phyloP scores from a whole-genome alignment of 2,888 invertebrate genomes.

The Falcaria lacertinaria region DNA sequence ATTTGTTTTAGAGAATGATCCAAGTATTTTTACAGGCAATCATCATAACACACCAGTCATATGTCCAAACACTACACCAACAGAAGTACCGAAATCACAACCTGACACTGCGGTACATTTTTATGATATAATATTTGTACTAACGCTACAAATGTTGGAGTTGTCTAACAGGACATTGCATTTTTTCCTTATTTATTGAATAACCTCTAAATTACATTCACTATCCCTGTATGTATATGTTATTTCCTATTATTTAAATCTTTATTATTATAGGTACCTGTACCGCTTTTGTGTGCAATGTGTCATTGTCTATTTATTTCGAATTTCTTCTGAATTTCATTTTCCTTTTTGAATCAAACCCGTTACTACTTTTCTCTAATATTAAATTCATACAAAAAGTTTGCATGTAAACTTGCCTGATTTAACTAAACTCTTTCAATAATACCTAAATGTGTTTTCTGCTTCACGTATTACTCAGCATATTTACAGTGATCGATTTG shows the following conservation, averaged over 20 bases:
- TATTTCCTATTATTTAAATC: background rate
- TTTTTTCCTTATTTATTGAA: background rate
- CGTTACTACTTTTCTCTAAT: background rate
- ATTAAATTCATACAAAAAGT: background rate
- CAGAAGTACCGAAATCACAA: slow-evolving; percentile 47
- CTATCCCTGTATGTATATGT: background rate
- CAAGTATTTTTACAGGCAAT: slow-evolving; percentile 62
- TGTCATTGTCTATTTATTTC: background rate
- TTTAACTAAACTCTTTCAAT: slow-evolving; percentile 8
- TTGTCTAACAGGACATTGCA: background rate
- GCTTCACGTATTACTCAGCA: background rate
- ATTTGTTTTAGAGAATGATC: slow-evolving; percentile 11
- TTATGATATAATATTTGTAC: slow-evolving; percentile 32
- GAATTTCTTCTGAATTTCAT: background rate
- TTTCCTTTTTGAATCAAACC: background rate
- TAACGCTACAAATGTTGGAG: slow-evolving; percentile 23
- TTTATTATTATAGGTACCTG: background rate
- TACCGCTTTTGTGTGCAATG: background rate
- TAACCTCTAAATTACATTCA: too few species aligned
- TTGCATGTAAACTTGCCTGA: slow-evolving; percentile 34
- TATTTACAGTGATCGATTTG: slow-evolving; percentile 8
- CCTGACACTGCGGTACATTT: slow-evolving; percentile 63
- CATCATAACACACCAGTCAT: slow-evolving; percentile 53
- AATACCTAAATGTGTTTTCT: background rate
- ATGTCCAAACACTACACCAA: slow-evolving; percentile 52